Evolutionary conservation across 2,888 invertebrate genomes (phyloP), one percentile per base, ranked within the genome.

Genomic region (Cheilosia pagana): DNA sequence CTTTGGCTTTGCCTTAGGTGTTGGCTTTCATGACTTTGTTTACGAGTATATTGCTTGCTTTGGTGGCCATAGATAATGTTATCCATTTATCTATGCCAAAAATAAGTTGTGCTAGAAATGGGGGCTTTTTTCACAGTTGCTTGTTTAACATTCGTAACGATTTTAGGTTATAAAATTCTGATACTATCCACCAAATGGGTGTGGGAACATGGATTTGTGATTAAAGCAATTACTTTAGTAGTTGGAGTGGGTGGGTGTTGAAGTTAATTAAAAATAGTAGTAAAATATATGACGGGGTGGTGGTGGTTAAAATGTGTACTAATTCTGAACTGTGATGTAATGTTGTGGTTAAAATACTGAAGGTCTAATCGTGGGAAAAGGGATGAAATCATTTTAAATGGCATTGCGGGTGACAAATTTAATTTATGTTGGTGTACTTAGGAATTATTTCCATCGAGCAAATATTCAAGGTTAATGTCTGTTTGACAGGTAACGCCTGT

Each of bases 21-120:
- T 31, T n/a, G 45, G 28, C 53, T 45, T 57, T 55, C 43, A 43
- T 43, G 55, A 39, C 55, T 55, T 70, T 57, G 21, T 59, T 57
- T 45, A 41, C 39, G 52, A 41, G 65, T 65, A 25, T 41, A 52
- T 52, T 39, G 25, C 23, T 12, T 70, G 23, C 43, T 52, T 55
- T 43, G 25, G 14, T 59, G 75, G 59, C 21, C 59, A 75, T 43
- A 75, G 75, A 75, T 67, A 59, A 67, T 65, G 67, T 67, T 67
- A 75, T 75, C 67, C 75, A 75, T 75, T 75, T 67, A 75, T 75
- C 65, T 75, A 16, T 57, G 75, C 67, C 75, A 75, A 75, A 75
- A 75, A 75, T 75, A 75, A 67, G 41, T 59, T 75, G 41, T 41
- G 48, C 75, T 59, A 50, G 50, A 21, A 67, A 72, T 43, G 41